Percentiles rank a stretch among this genome's conserved stretches.
Evolutionary conservation across 2,888 invertebrate genomes (phyloP).

Genomic region (Drosophila cognata): DNA sequence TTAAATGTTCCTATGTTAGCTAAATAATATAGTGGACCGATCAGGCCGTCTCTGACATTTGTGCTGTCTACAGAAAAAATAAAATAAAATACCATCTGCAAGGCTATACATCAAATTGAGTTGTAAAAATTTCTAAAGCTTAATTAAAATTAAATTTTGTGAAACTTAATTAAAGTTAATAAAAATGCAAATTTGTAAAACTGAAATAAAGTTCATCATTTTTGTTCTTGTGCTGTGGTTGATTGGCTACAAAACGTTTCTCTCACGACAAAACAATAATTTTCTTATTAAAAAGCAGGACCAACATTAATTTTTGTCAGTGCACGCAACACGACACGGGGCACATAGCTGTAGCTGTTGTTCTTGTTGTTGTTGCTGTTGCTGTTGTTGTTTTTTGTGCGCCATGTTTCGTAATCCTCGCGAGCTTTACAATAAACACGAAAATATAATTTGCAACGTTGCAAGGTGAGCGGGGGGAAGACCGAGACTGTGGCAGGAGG

Average conservation of each 20-base stretch:
- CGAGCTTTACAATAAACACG: conserved; percentile 77
- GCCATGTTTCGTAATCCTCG: conserved; percentile 65
- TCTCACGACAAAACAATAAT: not conserved
- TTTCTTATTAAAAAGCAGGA: not conserved
- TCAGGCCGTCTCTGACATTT: too few species aligned
- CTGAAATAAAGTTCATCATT: not conserved
- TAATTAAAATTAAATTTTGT: not conserved
- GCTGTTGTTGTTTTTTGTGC: conserved; percentile 24
- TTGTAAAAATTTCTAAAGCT: not conserved
- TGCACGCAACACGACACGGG: conserved; percentile 36
- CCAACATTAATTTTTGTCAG: not conserved
- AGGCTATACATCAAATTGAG: not conserved
- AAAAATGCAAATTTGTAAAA: not conserved
- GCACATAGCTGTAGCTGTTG: conserved; percentile 6
- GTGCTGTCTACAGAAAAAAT: too few species aligned
- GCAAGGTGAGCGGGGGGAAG: conserved; percentile 36
- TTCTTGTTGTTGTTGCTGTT: conserved; percentile 1
- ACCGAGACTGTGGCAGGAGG: not conserved
- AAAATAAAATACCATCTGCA: not conserved
- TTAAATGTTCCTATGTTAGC: fast-evolving
- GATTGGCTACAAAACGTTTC: not conserved
- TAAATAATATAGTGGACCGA: not conserved
- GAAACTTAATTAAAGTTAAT: not conserved
- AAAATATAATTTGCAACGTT: conserved; percentile 77
- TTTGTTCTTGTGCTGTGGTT: not conserved